phyloP scores from a whole-genome alignment of 2,888 invertebrate genomes.

The Bugulina stolonifera region DNA sequence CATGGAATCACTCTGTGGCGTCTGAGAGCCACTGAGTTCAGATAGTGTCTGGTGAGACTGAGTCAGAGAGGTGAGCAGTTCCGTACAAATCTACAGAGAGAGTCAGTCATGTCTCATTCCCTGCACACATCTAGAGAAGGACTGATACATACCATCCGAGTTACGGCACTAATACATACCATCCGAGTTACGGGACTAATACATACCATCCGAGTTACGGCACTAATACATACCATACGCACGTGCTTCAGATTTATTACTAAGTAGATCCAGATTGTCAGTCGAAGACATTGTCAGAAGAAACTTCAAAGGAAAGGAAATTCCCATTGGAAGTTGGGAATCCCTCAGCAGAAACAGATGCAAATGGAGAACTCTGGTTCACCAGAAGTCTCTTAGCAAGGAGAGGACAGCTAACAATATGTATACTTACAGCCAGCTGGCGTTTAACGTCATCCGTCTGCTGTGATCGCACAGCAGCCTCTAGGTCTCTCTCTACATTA shows the following conservation, averaged over 20 bases:
- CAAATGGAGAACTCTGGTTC: neutral
- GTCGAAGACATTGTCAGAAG: no score
- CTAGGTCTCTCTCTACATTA: constrained; percentile 9
- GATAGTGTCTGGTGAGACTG: neutral
- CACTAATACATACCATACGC: no score
- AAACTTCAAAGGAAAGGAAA: no score
- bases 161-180: no score
- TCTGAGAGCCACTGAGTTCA: neutral
- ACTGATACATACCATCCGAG: no score
- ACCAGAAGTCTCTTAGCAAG: neutral
- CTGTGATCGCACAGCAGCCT: constrained; percentile 35
- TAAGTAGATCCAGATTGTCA: no score
- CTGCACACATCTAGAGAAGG: no score
- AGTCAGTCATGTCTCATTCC: no score
- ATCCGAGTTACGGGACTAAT: no score
- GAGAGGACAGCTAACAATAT: neutral
- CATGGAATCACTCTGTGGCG: constrained; percentile 7
- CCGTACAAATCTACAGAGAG: neutral
- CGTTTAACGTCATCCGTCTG: constrained; percentile 11
- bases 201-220: no score
- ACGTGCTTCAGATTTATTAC: no score
- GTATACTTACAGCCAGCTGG: constrained; percentile 7
- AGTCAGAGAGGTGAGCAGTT: neutral
- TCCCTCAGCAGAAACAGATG: neutral
- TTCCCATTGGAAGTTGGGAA: neutral